Conservation (phyloP, 2,113 vertebrate species). For the Hydrochoerus hydrochaeris region DNA sequence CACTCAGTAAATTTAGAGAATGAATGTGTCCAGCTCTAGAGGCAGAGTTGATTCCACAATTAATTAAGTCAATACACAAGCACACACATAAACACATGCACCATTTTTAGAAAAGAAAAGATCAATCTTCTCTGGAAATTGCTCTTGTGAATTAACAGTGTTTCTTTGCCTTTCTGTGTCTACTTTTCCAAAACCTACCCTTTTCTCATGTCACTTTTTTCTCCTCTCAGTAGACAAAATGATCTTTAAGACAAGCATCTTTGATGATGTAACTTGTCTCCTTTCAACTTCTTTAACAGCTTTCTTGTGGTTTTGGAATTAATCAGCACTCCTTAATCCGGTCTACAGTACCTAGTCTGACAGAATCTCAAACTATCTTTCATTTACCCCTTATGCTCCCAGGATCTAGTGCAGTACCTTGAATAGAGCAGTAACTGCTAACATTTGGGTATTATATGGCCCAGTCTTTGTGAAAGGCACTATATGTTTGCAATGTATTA, state of each 20-base stretch:
- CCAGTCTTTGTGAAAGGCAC: background rate
- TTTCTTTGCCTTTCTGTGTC: background rate
- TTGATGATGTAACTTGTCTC: background rate
- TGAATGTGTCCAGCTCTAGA: background rate
- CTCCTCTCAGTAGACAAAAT: background rate
- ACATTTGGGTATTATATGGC: background rate
- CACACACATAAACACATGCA: accelerated
- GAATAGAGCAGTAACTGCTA: background rate
- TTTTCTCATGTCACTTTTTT: background rate
- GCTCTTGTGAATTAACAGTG: background rate
- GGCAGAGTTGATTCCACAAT: background rate
- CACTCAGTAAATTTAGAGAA: background rate
- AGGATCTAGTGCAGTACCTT: background rate
- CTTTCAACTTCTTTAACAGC: background rate
- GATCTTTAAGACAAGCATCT: conserved; percentile 9
- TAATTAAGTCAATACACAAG: background rate
- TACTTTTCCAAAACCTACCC: background rate
- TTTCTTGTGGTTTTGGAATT: background rate
- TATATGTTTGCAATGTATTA: background rate
- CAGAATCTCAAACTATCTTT: background rate
- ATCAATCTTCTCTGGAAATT: background rate
- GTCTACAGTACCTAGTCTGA: background rate
- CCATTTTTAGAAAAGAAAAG: background rate
- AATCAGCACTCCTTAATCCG: background rate
- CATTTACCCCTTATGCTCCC: background rate